Evolutionary conservation across 2,888 invertebrate species (phyloP), one percentile per base, ranked within the genome.

Genomic region (Nephrotoma guestfalica): DNA sequence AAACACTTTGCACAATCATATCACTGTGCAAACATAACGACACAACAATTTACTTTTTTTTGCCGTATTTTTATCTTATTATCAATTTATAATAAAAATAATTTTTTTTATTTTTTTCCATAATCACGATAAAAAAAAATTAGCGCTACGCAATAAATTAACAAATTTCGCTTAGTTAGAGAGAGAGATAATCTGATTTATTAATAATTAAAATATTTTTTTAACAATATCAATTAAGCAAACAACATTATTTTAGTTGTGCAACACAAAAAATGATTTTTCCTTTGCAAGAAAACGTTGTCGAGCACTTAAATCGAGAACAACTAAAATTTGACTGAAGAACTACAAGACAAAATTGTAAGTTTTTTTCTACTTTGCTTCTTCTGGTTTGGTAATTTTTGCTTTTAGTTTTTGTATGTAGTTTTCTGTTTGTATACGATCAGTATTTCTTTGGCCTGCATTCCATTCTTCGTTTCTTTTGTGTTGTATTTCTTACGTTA

Each of bases 361-460:
- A 57, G 6, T 57, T 57, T 15, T 71, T 7, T 71, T 30, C 2
- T 71, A 51, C 30, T 71, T 71, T 71, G 30, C 71, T 71, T 71
- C 71, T 71, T 71, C 30, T 30, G 71, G 71, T 71, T 71, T 71
- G 71, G 71, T 71, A 71, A 71, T 30, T 71, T 71, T 71, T 71
- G 30, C 30, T 71, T 71, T 71, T 30, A 11, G 30, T 30, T 71
- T 13, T 47, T 30, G 71, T 71, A 6, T 71, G 30, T 71, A 71
- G 43, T 71, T 71, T 71, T 71, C 6, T 9, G 41, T 84, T 41
- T 41, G 13, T 83, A 40, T 71, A 30, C 30, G 30, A 30, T 30
- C 30, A 7, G 11, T 85, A 42, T 85, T 85, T 85, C 85, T 85
- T 85, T 85, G 85, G 45, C 85, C 85, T 85, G 85, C 85, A 85